phyloP scores from a whole-genome alignment of 1,140 invertebrate genomes.

The Caenorhabditis latens region DNA sequence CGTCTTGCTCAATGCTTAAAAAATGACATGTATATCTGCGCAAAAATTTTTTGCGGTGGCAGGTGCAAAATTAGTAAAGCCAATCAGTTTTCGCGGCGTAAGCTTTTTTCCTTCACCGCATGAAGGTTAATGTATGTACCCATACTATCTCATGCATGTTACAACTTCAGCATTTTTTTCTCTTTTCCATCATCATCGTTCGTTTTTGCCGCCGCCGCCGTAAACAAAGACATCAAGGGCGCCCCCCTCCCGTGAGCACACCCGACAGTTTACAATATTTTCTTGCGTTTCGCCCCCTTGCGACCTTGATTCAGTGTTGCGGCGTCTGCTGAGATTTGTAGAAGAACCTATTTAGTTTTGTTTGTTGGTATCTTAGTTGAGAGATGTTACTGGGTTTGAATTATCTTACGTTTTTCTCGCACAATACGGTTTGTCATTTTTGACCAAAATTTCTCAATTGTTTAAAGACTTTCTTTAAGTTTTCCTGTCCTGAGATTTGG shows the following conservation, averaged over 20 bases:
- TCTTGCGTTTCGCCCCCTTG: not conserved
- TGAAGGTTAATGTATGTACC: not conserved
- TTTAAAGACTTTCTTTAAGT: too few relatives aligned
- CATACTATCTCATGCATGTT: constrained; percentile 47
- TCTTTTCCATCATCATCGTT: constrained; percentile 25
- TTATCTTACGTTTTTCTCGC: too few relatives aligned
- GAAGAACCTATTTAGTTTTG: not conserved
- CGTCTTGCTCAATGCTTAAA: too few relatives aligned
- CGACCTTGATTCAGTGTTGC: constrained; percentile 37
- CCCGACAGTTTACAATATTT: not conserved
- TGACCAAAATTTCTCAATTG: too few relatives aligned
- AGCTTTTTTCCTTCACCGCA: too few relatives aligned
- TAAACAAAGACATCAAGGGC: constrained; percentile 18
- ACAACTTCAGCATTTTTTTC: not conserved
- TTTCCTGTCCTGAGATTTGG: too few relatives aligned
- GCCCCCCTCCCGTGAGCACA: not conserved
- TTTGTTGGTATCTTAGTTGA: not conserved
- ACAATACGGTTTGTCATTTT: too few relatives aligned
- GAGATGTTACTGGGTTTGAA: too few relatives aligned
- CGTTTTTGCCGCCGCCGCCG: constrained; percentile 24
- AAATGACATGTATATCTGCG: too few relatives aligned
- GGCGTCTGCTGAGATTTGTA: not conserved
- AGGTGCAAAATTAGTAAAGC: too few relatives aligned
- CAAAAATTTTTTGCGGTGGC: too few relatives aligned
- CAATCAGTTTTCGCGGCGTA: too few relatives aligned